Conservation (phyloP, 53 echinoderm and acorn worm genomes). For the Echinometra lucunter region DNA sequence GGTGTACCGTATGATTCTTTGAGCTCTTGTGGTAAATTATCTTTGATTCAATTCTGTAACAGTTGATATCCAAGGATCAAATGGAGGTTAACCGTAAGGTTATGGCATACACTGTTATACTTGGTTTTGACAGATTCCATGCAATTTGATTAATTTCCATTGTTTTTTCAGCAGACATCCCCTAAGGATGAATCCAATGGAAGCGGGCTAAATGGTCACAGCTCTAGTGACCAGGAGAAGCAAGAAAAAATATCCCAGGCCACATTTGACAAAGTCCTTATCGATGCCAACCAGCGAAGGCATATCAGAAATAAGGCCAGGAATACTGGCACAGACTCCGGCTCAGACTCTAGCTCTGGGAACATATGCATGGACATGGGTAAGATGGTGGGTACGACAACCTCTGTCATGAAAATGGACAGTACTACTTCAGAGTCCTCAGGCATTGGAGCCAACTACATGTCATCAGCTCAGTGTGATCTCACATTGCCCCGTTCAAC, state of each 20-base stretch:
- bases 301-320: constrained; percentile 80
- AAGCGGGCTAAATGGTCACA: constrained; percentile 42
- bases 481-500: background rate
- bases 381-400: background rate
- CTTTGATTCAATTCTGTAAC: too few species aligned
- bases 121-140: too few species aligned
- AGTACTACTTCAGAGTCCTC: constrained; percentile 63
- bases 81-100: too few species aligned
- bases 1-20: too few species aligned
- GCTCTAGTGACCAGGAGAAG: constrained; percentile 72
- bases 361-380: constrained; percentile 49
- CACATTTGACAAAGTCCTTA: constrained; percentile 86
- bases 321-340: constrained; percentile 61
- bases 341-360: constrained; percentile 75
- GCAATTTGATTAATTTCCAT: background rate
- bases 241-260: constrained; percentile 64
- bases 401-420: constrained; percentile 7
- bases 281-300: constrained; percentile 83
- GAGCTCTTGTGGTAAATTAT: too few species aligned
- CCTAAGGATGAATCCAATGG: constrained; percentile 65
- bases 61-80: too few species aligned
- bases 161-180: constrained; percentile 6
- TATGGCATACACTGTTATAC: too few species aligned
- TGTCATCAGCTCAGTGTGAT: constrained; percentile 69
- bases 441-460: constrained; percentile 57